A percentile compares a stretch with the other conserved stretches of the same genome.
Evolutionary conservation across 1,140 invertebrate genomes (phyloP).

Genomic region (Drosophila nannoptera): DNA sequence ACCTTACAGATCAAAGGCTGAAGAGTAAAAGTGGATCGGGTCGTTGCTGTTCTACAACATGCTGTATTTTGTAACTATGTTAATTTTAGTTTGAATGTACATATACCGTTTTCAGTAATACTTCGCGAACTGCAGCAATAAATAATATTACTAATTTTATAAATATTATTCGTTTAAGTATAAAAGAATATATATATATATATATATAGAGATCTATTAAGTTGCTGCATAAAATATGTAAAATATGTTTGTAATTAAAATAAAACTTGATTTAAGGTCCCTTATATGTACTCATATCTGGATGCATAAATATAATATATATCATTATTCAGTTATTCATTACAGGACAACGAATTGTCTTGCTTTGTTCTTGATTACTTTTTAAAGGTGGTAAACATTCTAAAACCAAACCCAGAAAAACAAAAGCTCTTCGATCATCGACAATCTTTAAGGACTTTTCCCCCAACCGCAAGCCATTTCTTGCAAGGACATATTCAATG

Average conservation of each 20-base stretch:
- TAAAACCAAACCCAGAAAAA: too few species aligned
- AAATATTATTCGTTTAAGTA: not conserved
- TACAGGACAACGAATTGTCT: too few species aligned
- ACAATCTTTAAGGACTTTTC: too few species aligned
- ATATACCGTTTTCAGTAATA: not conserved
- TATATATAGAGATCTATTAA: not conserved
- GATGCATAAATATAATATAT: not conserved
- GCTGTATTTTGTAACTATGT: conserved; percentile 81
- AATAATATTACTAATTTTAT: not conserved
- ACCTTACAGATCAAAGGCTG: conserved; percentile 87
- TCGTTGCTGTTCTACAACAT: conserved; percentile 88
- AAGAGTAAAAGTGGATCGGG: conserved; percentile 89
- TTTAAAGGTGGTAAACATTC: too few species aligned
- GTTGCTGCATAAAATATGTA: not conserved
- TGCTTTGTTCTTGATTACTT: too few species aligned
- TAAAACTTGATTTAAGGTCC: not conserved
- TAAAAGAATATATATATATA: not conserved
- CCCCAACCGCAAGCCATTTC: too few species aligned
- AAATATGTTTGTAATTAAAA: conserved; percentile 4
- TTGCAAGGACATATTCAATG: too few species aligned
- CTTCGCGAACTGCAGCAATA: not conserved
- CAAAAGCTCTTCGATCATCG: too few species aligned
- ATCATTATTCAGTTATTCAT: not conserved
- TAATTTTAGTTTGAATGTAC: not conserved
- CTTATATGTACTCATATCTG: not conserved